Evolutionary conservation across 1,140 invertebrate species (phyloP).

Genomic region (Laupala kohalensis): DNA sequence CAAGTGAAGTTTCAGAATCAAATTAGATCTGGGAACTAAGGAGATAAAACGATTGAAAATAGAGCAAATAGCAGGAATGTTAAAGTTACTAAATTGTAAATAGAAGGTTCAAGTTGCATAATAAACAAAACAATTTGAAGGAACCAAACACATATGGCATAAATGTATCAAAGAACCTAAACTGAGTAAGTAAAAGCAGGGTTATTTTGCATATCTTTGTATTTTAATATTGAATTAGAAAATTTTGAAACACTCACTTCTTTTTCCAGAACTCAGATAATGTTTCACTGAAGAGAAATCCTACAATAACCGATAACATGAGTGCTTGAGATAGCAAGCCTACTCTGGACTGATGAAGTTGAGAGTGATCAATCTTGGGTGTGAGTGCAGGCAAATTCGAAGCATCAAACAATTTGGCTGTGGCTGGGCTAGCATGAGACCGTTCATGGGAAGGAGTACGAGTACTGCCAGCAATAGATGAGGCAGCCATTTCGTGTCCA

Average conservation of each 20-base stretch:
- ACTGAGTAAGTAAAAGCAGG: too few species aligned
- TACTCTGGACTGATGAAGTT: constrained; percentile 77
- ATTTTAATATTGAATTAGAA: too few species aligned
- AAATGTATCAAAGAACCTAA: too few species aligned
- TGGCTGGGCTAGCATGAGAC: constrained; percentile 10
- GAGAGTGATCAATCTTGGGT: constrained; percentile 59
- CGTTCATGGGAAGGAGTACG: constrained; percentile 22
- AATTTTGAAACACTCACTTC: constrained; percentile 47
- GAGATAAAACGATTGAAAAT: too few species aligned
- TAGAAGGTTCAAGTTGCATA: too few species aligned
- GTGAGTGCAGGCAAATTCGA: constrained; percentile 11
- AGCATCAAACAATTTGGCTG: constrained; percentile 7
- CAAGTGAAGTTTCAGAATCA: too few species aligned
- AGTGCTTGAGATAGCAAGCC: constrained; percentile 79
- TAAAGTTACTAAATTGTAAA: too few species aligned
- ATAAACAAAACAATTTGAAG: too few species aligned
- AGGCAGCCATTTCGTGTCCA: constrained; percentile 35
- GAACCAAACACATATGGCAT: too few species aligned
- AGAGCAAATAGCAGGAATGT: too few species aligned
- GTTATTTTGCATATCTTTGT: neutral
- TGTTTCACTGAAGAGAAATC: constrained; percentile 80
- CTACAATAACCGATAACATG: constrained; percentile 68
- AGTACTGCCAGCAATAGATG: constrained; percentile 37
- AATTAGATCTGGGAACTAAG: too few species aligned
- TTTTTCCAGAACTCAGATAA: constrained; percentile 84